phyloP scores from a whole-genome alignment of 2,888 invertebrate genomes.

The Folsomia manolachei region DNA sequence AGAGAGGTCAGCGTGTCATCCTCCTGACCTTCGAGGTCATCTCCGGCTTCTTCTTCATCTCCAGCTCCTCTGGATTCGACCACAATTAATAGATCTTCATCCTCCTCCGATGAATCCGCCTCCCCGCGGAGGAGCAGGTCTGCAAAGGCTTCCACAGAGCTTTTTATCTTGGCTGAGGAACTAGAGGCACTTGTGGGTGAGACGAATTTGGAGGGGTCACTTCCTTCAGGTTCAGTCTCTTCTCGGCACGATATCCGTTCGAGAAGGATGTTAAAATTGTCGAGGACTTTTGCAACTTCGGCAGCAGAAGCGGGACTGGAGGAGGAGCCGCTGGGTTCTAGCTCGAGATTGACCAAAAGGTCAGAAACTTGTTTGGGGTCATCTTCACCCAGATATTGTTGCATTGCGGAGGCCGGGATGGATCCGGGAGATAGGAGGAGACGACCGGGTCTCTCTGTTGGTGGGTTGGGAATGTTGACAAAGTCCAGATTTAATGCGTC shows the following conservation, averaged over 20 bases:
- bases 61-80: slow-evolving; percentile 1
- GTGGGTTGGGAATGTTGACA: slow-evolving; percentile 32
- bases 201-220: slow-evolving; percentile 22
- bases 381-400: neutral
- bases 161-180: slow-evolving; percentile 32
- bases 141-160: slow-evolving; percentile 42
- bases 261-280: slow-evolving; percentile 44
- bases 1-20: slow-evolving; percentile 20
- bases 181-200: slow-evolving; percentile 27
- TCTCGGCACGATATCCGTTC: slow-evolving; percentile 38
- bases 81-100: slow-evolving; percentile 41
- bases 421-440: neutral
- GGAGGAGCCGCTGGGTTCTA: neutral
- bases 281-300: slow-evolving; percentile 45
- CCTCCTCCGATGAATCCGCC: slow-evolving; percentile 40
- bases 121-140: slow-evolving; percentile 45
- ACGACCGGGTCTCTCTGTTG: no score
- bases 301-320: slow-evolving; percentile 28
- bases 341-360: slow-evolving; percentile 13
- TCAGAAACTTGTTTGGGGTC: neutral
- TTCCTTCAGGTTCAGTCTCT: slow-evolving; percentile 28
- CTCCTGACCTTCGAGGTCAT: slow-evolving; percentile 10
- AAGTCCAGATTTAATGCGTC: slow-evolving; percentile 38
- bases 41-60: slow-evolving; percentile 16
- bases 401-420: slow-evolving; percentile 23